phyloP scores from a whole-genome alignment of 2,888 invertebrate species.

The Andrena chrysosceles region DNA sequence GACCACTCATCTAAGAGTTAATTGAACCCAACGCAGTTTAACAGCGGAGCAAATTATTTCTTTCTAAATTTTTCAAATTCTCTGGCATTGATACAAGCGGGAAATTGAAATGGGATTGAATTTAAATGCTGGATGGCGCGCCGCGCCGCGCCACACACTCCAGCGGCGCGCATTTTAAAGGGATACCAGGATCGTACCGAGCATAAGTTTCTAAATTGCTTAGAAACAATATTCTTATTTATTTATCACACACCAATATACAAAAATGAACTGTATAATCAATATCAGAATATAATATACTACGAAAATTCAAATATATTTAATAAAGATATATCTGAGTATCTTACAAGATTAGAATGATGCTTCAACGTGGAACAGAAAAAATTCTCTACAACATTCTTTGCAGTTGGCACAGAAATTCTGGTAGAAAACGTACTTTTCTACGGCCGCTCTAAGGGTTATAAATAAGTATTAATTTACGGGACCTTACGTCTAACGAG shows the following conservation, averaged over 20 bases:
- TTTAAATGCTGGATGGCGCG: too few relatives aligned
- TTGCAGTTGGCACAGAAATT: constrained; percentile 84
- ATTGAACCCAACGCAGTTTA: too few relatives aligned
- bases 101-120: too few relatives aligned
- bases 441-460: constrained; percentile 79
- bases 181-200: constrained; percentile 12
- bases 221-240: constrained; percentile 85
- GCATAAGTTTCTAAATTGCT: constrained; percentile 73
- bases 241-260: constrained; percentile 85
- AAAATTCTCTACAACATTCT: constrained; percentile 84
- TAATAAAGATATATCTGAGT: constrained; percentile 84
- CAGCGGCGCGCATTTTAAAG: not conserved
- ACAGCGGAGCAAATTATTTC: too few relatives aligned
- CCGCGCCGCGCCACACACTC: too few relatives aligned
- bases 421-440: constrained; percentile 81
- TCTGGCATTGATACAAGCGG: too few relatives aligned
- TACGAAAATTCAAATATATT: constrained; percentile 84
- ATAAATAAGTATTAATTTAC: constrained; percentile 84
- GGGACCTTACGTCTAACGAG: constrained; percentile 80
- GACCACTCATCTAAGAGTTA: too few relatives aligned
- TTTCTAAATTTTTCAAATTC: too few relatives aligned
- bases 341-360: constrained; percentile 85
- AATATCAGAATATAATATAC: constrained; percentile 85
- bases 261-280: constrained; percentile 84
- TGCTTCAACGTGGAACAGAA: constrained; percentile 80